Conservation (phyloP, 2,888 invertebrate genomes). For the Globia sparganii region DNA sequence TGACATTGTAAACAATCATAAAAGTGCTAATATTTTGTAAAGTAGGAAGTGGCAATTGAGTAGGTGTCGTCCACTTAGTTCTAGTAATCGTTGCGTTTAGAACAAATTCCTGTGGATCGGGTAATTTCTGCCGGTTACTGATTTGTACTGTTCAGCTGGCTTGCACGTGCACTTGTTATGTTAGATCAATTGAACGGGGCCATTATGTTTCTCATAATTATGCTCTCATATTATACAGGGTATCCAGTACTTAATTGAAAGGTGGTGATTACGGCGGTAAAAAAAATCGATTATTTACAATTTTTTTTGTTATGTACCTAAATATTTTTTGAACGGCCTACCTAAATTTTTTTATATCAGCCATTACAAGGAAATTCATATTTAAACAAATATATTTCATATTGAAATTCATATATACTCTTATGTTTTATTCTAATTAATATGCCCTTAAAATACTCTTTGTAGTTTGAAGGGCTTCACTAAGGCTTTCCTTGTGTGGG, state of each 20-base stretch:
- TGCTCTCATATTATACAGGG: neutral
- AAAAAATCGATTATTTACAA: neutral
- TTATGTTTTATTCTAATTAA: conserved; percentile 6
- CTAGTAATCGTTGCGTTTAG: conserved; percentile 40
- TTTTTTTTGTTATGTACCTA: neutral
- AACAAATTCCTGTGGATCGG: conserved; percentile 41
- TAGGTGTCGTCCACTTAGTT: conserved; percentile 22
- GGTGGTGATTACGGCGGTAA: neutral
- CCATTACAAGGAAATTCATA: neutral
- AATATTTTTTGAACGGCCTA: neutral
- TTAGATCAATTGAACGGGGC: too few relatives aligned
- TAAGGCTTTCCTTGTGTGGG: neutral
- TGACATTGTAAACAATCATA: conserved; percentile 37
- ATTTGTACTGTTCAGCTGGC: conserved; percentile 28
- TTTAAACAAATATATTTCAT: too few relatives aligned
- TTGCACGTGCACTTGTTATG: neutral
- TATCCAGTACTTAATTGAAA: neutral
- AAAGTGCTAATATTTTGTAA: conserved; percentile 59
- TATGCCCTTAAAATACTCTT: neutral
- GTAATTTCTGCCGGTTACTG: conserved; percentile 46
- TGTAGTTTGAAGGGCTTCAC: neutral
- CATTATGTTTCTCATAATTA: neutral
- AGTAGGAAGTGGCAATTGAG: conserved; percentile 67
- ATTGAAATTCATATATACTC: too few relatives aligned
- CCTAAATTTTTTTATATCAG: neutral